phyloP scores from a whole-genome alignment of 2,888 invertebrate species.

The Luffia ferchaultella region DNA sequence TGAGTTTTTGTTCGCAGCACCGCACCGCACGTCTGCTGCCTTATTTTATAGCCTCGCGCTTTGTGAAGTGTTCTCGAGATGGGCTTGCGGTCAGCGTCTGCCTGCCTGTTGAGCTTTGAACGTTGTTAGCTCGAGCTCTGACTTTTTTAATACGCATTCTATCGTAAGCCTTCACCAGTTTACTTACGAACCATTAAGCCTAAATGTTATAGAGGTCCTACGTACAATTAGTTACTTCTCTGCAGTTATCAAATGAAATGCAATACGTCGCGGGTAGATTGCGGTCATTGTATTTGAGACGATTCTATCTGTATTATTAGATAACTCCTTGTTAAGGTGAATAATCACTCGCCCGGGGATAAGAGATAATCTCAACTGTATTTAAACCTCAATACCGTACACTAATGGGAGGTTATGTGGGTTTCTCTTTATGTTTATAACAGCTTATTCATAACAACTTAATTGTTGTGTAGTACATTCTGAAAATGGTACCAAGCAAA shows the following conservation, averaged over 20 bases:
- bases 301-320: not conserved
- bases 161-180: too few species aligned
- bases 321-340: not conserved
- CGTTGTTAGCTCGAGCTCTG: not conserved
- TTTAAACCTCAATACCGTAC: not conserved
- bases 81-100: conserved; percentile 37
- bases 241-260: not conserved
- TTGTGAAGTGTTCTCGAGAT: conserved; percentile 49
- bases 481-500: too few species aligned
- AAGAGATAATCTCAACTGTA: not conserved
- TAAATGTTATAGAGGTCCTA: not conserved
- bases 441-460: too few species aligned
- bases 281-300: not conserved
- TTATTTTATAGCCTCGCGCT: conserved; percentile 47
- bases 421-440: too few species aligned
- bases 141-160: too few species aligned
- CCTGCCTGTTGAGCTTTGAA: conserved; percentile 1
- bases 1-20: conserved; percentile 45
- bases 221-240: not conserved
- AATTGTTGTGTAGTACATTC: too few species aligned
- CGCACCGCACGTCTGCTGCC: conserved; percentile 24
- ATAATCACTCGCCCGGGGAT: not conserved
- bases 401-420: too few species aligned
- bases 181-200: too few species aligned
- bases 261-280: not conserved